Conservation (phyloP, 2,113 vertebrate species). For the Mugil cephalus region DNA sequence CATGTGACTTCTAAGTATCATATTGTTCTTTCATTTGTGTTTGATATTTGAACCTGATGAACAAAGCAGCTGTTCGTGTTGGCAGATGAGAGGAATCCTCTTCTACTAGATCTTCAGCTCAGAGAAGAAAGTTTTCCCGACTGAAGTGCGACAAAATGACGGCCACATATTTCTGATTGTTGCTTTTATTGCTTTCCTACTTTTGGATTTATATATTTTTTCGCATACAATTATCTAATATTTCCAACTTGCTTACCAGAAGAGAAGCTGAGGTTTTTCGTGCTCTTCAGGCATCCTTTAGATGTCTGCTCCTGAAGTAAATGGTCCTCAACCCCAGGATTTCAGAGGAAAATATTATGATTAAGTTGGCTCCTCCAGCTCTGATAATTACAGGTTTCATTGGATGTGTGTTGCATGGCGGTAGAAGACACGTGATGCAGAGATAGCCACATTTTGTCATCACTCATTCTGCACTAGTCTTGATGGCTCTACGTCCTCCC, state of each 20-base stretch:
- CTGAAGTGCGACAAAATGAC: slow-evolving; percentile 4
- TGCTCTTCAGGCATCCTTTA: slow-evolving; percentile 20
- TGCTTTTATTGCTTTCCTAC: slow-evolving; percentile 47
- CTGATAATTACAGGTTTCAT: slow-evolving; percentile 49
- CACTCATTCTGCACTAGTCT: background rate
- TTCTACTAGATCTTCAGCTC: slow-evolving; percentile 11
- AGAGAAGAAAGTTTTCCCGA: slow-evolving; percentile 35
- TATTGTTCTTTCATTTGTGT: slow-evolving; percentile 21
- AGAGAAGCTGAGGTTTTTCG: slow-evolving; percentile 36
- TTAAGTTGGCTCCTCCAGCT: slow-evolving; percentile 40
- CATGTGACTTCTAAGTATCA: slow-evolving; percentile 25
- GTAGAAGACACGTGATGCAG: slow-evolving; percentile 13
- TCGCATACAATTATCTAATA: slow-evolving; percentile 29
- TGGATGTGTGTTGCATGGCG: slow-evolving; percentile 8
- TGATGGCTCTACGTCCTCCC: slow-evolving; percentile 4
- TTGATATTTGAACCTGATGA: slow-evolving; percentile 50
- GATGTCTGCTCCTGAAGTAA: slow-evolving; percentile 46
- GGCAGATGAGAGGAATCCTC: slow-evolving; percentile 31
- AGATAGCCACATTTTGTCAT: slow-evolving; percentile 15
- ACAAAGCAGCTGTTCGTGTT: slow-evolving; percentile 45
- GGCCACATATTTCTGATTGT: slow-evolving; percentile 20
- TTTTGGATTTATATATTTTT: slow-evolving; percentile 24
- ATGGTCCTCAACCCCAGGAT: slow-evolving; percentile 51
- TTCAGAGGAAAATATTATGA: slow-evolving; percentile 66
- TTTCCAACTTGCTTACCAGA: slow-evolving; percentile 35